Percentiles rank a stretch among this genome's conserved stretches.
These are phyloP conservation scores for Drosophila truncata DNA, from an alignment of 1,140 invertebrate species.

Conservation along the genomic window DNA sequence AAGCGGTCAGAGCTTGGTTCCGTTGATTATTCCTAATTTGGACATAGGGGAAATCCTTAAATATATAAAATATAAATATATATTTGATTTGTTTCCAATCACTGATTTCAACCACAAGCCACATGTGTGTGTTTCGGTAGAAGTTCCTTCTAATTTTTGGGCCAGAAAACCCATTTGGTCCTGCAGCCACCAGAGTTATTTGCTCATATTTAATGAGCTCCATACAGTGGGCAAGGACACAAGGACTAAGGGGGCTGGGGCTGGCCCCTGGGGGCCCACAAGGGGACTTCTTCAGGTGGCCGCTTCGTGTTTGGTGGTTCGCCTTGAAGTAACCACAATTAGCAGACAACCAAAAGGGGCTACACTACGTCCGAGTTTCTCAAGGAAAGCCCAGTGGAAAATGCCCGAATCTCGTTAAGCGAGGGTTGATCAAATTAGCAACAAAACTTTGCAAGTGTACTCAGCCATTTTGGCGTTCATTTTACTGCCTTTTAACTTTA, in stretches of 20 bases:
- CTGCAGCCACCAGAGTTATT: constrained; percentile 16
- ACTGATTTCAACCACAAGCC: constrained; percentile 5
- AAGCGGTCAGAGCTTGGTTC: not conserved
- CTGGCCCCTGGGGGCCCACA: not conserved
- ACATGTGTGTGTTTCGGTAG: constrained; percentile 11
- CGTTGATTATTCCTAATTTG: constrained; percentile 13
- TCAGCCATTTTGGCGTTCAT: constrained; percentile 2
- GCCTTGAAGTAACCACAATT: constrained; percentile 18
- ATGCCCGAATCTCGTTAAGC: constrained; percentile 8
- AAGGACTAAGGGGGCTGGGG: not conserved
- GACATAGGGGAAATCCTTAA: constrained; percentile 1
- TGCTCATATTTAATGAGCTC: constrained; percentile 22
- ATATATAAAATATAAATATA: constrained; percentile 8
- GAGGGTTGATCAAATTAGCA: constrained; percentile 22
- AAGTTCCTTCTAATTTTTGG: not conserved
- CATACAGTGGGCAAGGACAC: not conserved
- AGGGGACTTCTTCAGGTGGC: not conserved
- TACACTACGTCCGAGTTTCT: not conserved
- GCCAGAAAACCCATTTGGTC: constrained; percentile 10
- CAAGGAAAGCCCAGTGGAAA: constrained; percentile 4
- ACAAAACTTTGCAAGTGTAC: constrained; percentile 6
- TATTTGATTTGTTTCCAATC: not conserved
- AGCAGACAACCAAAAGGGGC: constrained; percentile 1
- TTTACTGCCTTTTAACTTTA: not conserved
- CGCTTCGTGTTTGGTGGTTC: constrained; percentile 4